Base-by-base conservation (phyloP, 2,888 invertebrate genomes). In the Aphodius sticticus region DNA sequence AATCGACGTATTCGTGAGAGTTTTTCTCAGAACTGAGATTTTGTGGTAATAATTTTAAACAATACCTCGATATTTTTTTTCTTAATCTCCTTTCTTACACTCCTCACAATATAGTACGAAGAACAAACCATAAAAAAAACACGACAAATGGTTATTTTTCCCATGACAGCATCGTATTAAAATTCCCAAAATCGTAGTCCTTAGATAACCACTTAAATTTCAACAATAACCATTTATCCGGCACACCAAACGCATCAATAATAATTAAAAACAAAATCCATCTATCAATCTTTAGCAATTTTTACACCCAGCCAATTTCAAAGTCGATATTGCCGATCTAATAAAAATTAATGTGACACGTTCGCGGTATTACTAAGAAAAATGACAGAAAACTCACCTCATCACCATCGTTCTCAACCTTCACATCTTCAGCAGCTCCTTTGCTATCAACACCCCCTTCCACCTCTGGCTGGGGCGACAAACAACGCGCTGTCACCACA, bases 401-500 rank as follows among this genome's bases (percentile, higher is more conserved):
- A 69, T 35, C 69, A 26, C 0, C 71, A 71, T 37, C 26, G 69
- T 16, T 69, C 70, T 12, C n/a, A 53, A n/a, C 0, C 36, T 9
- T 77, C 7, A 16, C 35, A 75, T 7, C 38, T 37, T 76, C 69
- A 69, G 12, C n/a, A 35, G 3, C 74, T 9, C 35, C 72, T 15
- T n/a, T 35, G n/a, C 35, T n/a, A 69, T 36, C 71, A 14, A 72
- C 35, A 76, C 81, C 80, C 53, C 70, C 38, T 70, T 78, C 77
- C 70, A 80, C 69, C 37, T 71, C 69, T 69, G 81, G 78, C 75
- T 82, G 80, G 14, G 85, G 86, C 69, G 85, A 85, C 70, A 79
- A 82, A 79, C 82, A 83, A 77, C 82, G 85, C 14, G 78, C 76
- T 80, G 83, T 82, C 69, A 86, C 85, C 9, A 85, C 84, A 15